Percentiles rank a stretch among this genome's conserved stretches.
These are phyloP conservation scores for Carollia perspicillata DNA, from an alignment of 2,113 vertebrate species.

Conservation along the genomic window DNA sequence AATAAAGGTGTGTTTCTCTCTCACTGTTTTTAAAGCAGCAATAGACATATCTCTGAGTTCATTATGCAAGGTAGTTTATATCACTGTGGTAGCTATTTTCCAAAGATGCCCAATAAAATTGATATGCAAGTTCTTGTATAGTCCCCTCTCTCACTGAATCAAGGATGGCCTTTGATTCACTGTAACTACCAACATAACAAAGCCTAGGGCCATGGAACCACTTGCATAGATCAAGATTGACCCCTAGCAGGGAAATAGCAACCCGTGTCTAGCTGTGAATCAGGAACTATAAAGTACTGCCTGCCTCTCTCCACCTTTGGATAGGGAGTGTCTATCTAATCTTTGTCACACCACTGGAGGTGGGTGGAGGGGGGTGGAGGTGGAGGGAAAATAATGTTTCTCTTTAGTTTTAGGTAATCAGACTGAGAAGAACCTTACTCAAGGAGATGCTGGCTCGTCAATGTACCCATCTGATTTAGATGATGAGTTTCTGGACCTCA, in stretches of 20 bases:
- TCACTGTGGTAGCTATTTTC: not conserved
- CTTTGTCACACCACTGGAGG: not conserved
- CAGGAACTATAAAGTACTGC: not conserved
- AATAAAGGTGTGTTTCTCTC: not conserved
- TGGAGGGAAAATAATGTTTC: not conserved
- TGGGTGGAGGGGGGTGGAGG: not conserved
- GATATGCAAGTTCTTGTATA: not conserved
- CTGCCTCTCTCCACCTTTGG: not conserved
- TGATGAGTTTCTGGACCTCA: not conserved
- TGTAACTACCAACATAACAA: not conserved
- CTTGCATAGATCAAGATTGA: not conserved
- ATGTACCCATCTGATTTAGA: not conserved
- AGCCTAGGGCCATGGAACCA: not conserved
- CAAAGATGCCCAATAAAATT: not conserved
- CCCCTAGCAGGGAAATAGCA: not conserved
- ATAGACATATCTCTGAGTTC: not conserved
- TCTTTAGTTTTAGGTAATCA: not conserved
- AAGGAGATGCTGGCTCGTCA: not conserved
- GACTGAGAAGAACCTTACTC: not conserved
- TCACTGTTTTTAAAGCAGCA: not conserved
- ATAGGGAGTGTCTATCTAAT: not conserved
- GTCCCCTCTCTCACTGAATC: not conserved
- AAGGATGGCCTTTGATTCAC: not conserved
- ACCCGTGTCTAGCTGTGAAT: not conserved
- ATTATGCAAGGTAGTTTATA: not conserved